Conservation (phyloP, 2,113 vertebrate species). For the Odontophorus gujanensis region DNA sequence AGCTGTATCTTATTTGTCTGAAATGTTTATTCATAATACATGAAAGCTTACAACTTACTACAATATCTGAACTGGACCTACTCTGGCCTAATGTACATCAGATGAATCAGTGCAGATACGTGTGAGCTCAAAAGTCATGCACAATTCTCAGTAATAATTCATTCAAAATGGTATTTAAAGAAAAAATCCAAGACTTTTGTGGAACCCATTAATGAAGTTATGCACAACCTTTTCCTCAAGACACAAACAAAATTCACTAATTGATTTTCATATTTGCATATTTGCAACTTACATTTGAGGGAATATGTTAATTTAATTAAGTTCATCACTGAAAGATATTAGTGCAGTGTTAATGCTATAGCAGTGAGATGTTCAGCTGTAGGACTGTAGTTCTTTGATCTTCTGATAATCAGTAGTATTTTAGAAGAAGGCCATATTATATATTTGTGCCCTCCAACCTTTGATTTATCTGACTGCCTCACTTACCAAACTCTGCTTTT, state of each 20-base stretch:
- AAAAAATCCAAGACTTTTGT: not conserved
- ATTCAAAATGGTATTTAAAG: not conserved
- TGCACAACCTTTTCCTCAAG: not conserved
- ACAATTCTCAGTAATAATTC: not conserved
- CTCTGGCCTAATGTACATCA: not conserved
- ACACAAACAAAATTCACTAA: not conserved
- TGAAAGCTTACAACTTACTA: not conserved
- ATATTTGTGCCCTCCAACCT: not conserved
- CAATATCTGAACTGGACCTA: not conserved
- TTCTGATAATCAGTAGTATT: not conserved
- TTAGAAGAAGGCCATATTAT: not conserved
- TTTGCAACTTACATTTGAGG: not conserved
- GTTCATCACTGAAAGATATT: not conserved
- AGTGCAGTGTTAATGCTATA: not conserved
- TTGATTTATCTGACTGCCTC: not conserved
- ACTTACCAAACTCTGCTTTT: not conserved
- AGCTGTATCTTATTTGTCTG: not conserved
- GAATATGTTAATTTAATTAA: constrained; percentile 19
- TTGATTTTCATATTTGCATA: not conserved
- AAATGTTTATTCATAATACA: not conserved
- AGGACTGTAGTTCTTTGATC: not conserved
- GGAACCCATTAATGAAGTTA: not conserved
- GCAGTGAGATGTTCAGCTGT: not conserved
- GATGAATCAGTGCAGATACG: not conserved
- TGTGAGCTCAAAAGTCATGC: rapidly evolving